Base-by-base conservation (phyloP, 2,888 invertebrate species). In the Euspilapteryx auroguttella region DNA sequence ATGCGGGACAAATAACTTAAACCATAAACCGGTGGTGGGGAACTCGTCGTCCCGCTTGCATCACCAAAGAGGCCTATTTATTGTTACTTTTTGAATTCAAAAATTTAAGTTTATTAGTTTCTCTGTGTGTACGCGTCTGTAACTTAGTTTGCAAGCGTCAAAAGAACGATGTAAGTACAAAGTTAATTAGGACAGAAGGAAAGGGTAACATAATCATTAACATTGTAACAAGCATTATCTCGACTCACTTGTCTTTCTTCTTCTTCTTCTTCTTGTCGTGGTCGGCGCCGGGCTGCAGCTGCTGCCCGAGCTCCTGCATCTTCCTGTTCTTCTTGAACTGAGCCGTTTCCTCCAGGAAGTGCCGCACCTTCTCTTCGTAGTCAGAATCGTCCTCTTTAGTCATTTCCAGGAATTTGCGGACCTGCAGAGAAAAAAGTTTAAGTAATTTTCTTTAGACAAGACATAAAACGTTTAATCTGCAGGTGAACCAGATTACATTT, bases 301-400 rank as follows among this genome's bases (percentile, higher is more conserved):
- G 83, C 42, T 83, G 82, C 3, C 78, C 78, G 9, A 80, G 58
- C 42, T 85, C 84, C 42, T 86, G 81, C 63, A 79, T 79, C 57
- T 81, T 85, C 46, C 80, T 79, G 47, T 84, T 85, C 38, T 82
- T 80, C 49, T 87, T 87, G 77, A 88, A 90, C 47, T 87, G 85
- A 15, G 85, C 85, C 0, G 89, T 88, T 45, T 91, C 90, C 46
- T 88, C 89, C 32, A 92, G 69, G 56, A 91, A 87, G 56, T 86
- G 89, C n/a, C 89, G 82, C 32, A 92, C 90, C 75, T 87, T 89
- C 34, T 86, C 87, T 55, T 90, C 89, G 44, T 91, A 92, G 53
- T 91, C 90, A 0, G 89, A 88, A 47, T 91, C 91, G n/a, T n/a
- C n/a, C 40, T 86, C 86, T 54, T 87, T 87, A 2, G 87, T 87